Conservation (phyloP, 1,140 invertebrate species). For the Diorhabda elongata region DNA sequence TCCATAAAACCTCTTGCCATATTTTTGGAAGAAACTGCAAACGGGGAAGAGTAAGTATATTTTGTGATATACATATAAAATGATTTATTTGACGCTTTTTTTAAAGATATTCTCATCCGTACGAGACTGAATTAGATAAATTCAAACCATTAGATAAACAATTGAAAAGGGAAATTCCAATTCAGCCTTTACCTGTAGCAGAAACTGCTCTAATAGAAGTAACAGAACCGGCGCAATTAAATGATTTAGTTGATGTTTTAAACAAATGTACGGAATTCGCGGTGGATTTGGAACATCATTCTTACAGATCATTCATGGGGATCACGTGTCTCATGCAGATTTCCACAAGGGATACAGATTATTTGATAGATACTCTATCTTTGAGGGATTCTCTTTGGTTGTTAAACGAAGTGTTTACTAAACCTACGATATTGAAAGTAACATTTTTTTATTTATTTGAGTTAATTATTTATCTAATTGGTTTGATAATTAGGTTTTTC, state of each 20-base stretch:
- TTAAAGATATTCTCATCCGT: constrained; percentile 79
- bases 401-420: constrained; percentile 89
- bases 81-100: constrained; percentile 4
- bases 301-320: constrained; percentile 75
- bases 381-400: constrained; percentile 77
- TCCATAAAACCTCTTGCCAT: constrained; percentile 74
- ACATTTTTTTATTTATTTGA: constrained; percentile 21
- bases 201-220: constrained; percentile 67
- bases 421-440: constrained; percentile 88
- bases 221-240: constrained; percentile 61
- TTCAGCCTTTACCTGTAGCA: constrained; percentile 51
- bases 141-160: constrained; percentile 56
- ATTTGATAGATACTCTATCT: constrained; percentile 83
- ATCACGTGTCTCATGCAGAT: constrained; percentile 95
- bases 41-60: constrained; percentile 42
- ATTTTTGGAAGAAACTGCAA: constrained; percentile 62
- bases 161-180: constrained; percentile 47
- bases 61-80: neutral
- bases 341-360: constrained; percentile 82
- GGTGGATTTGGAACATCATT: constrained; percentile 87
- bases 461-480: neutral
- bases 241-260: constrained; percentile 64
- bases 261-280: constrained; percentile 67
- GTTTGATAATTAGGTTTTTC: constrained; percentile 67
- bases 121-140: constrained; percentile 78